Conservation (phyloP, 2,797 vertebrate genomes). For the Anas flavirostris region DNA sequence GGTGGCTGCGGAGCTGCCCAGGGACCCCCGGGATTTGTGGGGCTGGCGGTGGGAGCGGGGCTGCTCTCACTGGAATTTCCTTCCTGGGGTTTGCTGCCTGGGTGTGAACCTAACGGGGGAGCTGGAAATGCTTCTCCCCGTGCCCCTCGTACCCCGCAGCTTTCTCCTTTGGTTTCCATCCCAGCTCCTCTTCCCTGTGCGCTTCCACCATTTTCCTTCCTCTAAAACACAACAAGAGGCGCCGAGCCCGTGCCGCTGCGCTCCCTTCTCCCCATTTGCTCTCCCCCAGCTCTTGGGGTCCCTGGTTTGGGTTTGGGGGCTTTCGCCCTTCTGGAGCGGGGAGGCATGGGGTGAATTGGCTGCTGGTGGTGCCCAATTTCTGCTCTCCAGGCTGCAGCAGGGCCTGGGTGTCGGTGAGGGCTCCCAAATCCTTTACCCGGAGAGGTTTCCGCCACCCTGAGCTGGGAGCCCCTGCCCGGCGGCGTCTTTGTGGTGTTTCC, state of each 20-base stretch:
- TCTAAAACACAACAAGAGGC: not conserved
- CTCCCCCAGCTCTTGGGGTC: rapidly evolving
- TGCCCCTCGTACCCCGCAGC: not conserved
- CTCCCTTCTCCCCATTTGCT: not conserved
- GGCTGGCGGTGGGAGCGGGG: not conserved
- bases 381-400: too few relatives aligned
- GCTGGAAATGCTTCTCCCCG: not conserved
- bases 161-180: not conserved
- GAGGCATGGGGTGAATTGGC: too few relatives aligned
- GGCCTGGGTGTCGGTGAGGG: too few relatives aligned
- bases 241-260: not conserved
- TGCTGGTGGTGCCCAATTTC: too few relatives aligned
- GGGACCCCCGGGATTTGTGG: rapidly evolving
- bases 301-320: not conserved
- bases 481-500: rapidly evolving
- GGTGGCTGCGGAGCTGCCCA: rapidly evolving
- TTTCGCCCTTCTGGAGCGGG: not conserved
- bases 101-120: not conserved
- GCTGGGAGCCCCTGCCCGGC: rapidly evolving
- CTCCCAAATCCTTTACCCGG: not conserved
- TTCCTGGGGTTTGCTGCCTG: not conserved
- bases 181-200: not conserved
- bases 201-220: not conserved
- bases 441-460: not conserved
- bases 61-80: rapidly evolving